These are phyloP conservation scores for Ameiurus melas DNA, from an alignment of 2,113 vertebrate species.

Conservation along the genomic window DNA sequence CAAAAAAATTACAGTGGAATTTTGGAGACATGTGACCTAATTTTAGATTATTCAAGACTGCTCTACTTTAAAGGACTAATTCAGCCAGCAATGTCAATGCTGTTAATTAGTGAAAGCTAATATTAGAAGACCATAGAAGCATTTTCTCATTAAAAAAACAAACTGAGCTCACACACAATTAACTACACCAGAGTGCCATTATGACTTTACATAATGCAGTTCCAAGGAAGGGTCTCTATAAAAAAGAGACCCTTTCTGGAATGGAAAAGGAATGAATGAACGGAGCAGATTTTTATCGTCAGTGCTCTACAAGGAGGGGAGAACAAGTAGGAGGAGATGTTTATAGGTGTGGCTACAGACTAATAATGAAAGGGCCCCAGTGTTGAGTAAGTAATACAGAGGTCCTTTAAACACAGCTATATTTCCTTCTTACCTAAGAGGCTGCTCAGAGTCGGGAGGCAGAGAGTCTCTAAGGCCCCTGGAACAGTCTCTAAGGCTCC, in stretches of 20 bases:
- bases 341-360: conserved; percentile 29
- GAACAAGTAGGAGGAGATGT: not conserved
- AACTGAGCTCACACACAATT: not conserved
- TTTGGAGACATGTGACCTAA: not conserved
- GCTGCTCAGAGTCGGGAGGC: conserved; percentile 17
- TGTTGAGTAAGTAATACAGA: conserved; percentile 49
- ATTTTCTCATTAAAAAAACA: not conserved
- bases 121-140: not conserved
- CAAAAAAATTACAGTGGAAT: not conserved
- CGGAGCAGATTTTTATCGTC: conserved; percentile 11
- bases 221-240: not conserved
- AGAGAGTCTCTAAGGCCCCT: not conserved
- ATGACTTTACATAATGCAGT: not conserved
- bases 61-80: not conserved
- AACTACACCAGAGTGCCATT: not conserved
- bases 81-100: not conserved
- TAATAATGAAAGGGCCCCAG: conserved; percentile 45
- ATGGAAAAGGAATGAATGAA: too few relatives aligned
- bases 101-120: not conserved
- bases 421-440: conserved; percentile 45
- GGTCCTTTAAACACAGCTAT: conserved; percentile 55
- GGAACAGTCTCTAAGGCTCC: too few relatives aligned
- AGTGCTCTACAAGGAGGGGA: not conserved
- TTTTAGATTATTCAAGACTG: not conserved
- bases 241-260: too few relatives aligned